A percentile compares a stretch with the other conserved stretches of the same genome.
These are phyloP conservation scores for Procambarus clarkii DNA, from an alignment of 1,140 invertebrate genomes.

Conservation along the genomic window DNA sequence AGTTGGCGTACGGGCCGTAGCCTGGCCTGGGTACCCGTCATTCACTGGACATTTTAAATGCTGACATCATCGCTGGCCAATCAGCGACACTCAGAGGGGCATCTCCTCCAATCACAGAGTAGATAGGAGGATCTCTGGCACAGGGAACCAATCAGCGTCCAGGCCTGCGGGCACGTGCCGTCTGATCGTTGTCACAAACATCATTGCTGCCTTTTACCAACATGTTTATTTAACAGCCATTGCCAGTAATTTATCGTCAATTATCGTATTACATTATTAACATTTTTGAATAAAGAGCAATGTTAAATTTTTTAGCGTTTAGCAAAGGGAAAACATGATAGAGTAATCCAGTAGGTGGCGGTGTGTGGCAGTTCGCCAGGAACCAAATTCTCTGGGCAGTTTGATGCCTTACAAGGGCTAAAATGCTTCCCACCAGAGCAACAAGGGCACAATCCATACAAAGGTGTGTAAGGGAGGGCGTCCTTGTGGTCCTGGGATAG, in stretches of 20 bases:
- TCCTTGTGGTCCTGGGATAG: background rate
- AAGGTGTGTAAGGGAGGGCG: background rate
- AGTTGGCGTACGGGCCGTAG: background rate
- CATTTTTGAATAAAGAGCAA: no score
- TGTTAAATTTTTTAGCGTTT: no score
- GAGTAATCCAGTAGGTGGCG: background rate
- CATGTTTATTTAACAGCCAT: background rate
- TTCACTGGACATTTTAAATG: constrained; percentile 33
- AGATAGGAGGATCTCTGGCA: constrained; percentile 19
- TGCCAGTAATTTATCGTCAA: no score
- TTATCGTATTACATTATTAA: background rate
- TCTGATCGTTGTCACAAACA: background rate
- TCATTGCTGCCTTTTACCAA: background rate
- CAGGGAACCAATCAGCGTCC: background rate
- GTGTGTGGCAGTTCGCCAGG: background rate
- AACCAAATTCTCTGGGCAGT: background rate
- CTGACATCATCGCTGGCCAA: constrained; percentile 46
- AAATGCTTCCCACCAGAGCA: background rate
- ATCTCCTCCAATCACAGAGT: constrained; percentile 19
- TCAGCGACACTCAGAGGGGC: background rate
- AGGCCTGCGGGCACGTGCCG: constrained; percentile 44
- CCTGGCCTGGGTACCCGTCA: background rate
- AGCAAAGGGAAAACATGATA: background rate
- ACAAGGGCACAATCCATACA: background rate
- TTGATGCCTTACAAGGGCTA: constrained; percentile 15